These are phyloP conservation scores for Choloepus hoffmanni DNA, from an alignment of 2,113 vertebrate species.

Conservation along the genomic window DNA sequence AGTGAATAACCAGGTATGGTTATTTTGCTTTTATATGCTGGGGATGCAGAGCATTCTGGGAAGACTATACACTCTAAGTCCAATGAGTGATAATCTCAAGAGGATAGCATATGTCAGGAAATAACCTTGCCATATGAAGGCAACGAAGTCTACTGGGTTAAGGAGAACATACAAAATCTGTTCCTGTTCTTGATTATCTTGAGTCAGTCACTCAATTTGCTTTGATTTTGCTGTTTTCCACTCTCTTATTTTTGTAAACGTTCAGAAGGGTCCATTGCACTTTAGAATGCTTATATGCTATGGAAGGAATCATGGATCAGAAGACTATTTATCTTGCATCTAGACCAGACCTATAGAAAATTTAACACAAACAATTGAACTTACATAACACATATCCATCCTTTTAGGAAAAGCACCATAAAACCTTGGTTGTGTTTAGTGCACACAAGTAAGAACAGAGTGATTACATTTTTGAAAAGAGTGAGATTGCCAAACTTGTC, in stretches of 20 bases:
- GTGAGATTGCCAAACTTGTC: not conserved
- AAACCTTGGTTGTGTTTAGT: not conserved
- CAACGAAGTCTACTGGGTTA: not conserved
- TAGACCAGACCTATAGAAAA: not conserved
- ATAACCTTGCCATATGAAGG: not conserved
- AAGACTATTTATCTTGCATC: not conserved
- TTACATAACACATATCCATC: not conserved
- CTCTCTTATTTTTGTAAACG: constrained; percentile 20
- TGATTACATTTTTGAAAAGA: constrained; percentile 9
- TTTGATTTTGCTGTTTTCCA: constrained; percentile 41
- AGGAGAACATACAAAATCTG: not conserved
- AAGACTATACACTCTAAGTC: not conserved
- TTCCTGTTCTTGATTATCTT: not conserved
- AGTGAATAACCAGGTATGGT: not conserved
- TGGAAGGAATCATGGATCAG: not conserved
- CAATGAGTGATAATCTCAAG: not conserved
- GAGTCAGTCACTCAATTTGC: constrained; percentile 15
- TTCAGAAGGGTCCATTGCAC: not conserved
- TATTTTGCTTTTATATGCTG: not conserved
- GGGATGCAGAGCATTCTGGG: not conserved
- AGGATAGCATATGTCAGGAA: not conserved
- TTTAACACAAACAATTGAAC: constrained; percentile 30
- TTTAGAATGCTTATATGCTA: constrained; percentile 39
- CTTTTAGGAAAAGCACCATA: constrained; percentile 25
- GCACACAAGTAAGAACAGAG: not conserved